These are phyloP conservation scores for Habrosyne pyritoides DNA, from an alignment of 2,888 invertebrate species.

Conservation along the genomic window DNA sequence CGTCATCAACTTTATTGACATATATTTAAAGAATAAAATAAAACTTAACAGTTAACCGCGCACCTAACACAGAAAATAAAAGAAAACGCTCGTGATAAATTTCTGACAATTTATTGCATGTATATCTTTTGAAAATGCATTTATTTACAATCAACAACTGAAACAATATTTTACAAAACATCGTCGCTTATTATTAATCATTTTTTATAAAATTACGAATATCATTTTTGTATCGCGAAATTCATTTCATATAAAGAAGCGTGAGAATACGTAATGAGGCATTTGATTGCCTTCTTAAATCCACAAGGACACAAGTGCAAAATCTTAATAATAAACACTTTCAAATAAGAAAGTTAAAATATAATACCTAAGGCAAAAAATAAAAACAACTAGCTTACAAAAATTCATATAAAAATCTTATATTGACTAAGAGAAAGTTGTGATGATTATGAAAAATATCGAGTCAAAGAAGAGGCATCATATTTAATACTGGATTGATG, in stretches of 20 bases:
- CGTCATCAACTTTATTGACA: constrained; percentile 82
- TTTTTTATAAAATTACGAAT: constrained; percentile 69
- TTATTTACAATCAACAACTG: constrained; percentile 81
- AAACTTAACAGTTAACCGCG: constrained; percentile 50
- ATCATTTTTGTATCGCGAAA: constrained; percentile 67
- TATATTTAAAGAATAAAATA: constrained; percentile 36
- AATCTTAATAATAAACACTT: constrained; percentile 75
- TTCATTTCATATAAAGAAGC: constrained; percentile 63
- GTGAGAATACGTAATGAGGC: constrained; percentile 75
- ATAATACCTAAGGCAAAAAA: constrained; percentile 77
- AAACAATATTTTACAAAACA: constrained; percentile 77
- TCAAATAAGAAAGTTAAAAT: constrained; percentile 78
- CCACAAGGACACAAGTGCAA: constrained; percentile 84
- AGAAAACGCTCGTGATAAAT: constrained; percentile 71
- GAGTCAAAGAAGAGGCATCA: constrained; percentile 76
- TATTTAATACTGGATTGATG: constrained; percentile 80
- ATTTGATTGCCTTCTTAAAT: constrained; percentile 66
- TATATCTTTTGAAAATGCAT: constrained; percentile 81
- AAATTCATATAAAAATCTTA: constrained; percentile 79
- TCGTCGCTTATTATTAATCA: constrained; percentile 52
- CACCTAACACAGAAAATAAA: constrained; percentile 55
- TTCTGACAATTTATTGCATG: constrained; percentile 82
- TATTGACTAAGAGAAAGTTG: constrained; percentile 80
- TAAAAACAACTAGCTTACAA: constrained; percentile 80
- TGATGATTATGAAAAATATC: constrained; percentile 74